Evolutionary conservation across 2,797 vertebrate genomes (phyloP).

Genomic region (Sebastes itinus): DNA sequence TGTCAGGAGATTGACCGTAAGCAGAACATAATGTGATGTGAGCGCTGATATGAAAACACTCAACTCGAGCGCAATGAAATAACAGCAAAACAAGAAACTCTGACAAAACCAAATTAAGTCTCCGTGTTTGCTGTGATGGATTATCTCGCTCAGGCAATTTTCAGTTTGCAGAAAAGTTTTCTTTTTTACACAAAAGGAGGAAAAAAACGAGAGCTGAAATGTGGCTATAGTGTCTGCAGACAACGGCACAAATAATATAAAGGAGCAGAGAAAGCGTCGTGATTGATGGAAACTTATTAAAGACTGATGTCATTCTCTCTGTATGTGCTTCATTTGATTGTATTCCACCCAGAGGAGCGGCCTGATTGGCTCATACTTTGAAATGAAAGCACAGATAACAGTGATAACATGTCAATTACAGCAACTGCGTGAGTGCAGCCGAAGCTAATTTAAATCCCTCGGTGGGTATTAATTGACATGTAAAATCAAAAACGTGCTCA

Average conservation of each 20-base stretch:
- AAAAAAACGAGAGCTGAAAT: conserved; percentile 28
- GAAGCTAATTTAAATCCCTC: conserved; percentile 33
- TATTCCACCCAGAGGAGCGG: conserved; percentile 28
- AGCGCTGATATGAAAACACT: conserved; percentile 69
- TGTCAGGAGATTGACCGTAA: conserved; percentile 60
- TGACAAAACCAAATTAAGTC: conserved; percentile 73
- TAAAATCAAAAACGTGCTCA: conserved; percentile 29
- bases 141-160: conserved; percentile 57
- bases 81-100: conserved; percentile 69
- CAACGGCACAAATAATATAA: conserved; percentile 9
- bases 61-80: conserved; percentile 58
- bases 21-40: conserved; percentile 65
- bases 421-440: neutral
- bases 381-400: conserved; percentile 35
- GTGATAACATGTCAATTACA: conserved; percentile 37
- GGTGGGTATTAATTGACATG: conserved; percentile 42
- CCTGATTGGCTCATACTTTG: conserved; percentile 36
- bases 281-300: conserved; percentile 43
- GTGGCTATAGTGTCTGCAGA: conserved; percentile 31
- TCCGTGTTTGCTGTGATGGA: conserved; percentile 67
- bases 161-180: conserved; percentile 39
- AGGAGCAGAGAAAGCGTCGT: neutral
- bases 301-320: conserved; percentile 6
- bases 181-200: neutral
- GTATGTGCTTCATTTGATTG: conserved; percentile 35